Evolutionary conservation across 2,797 vertebrate genomes (phyloP), one percentile per base, ranked within the genome.

Genomic region (Acestrorhynchus altus): DNA sequence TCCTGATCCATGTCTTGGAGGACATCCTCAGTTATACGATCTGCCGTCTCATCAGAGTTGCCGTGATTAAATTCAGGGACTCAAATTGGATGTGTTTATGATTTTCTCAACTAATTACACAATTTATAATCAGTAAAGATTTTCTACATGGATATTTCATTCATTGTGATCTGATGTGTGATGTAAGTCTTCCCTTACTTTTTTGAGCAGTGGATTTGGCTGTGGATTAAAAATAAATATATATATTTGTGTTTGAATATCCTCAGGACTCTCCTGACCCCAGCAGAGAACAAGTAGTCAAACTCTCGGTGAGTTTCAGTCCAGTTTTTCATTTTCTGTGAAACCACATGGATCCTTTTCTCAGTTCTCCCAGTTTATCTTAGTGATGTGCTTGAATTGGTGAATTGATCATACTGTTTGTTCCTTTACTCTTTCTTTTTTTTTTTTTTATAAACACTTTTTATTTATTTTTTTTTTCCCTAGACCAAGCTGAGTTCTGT

Each of bases 401-500:
- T 54, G 16, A 2, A 28, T 5, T 59, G 24, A 28, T 59, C 12
- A 13, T 8, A 59, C 26, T 59, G 12, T 31, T 59, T 59, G 26
- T 35, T 31, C 11, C 18, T 11, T 66, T 15, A 20, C 16, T 24
- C 18, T 22, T 44, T n/a, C 11, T 40, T 0, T 64, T 4, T 61
- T 28, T 9, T 54, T 24, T 69, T 1, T 68, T 9, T 56, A 77
- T 60, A 82, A n/a, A n/a, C n/a, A 20, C 16, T 24, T 18, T 22
- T 44, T n/a, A 8, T 40, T 0, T 64, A 6, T 61, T 28, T 9
- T 54, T 24, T 69, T 1, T 68, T 9, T 56, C 77, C 57, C 65
- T 8, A 99, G 98, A 98, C 95, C 88, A 99, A 99, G 92, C 94
- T 99, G 88, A 96, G 93, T 87, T 97, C 97, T 0, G 97, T 98